Evolutionary conservation across 2,888 invertebrate genomes (phyloP), one percentile per base, ranked within the genome.

Genomic region (Oscheius sp.): DNA sequence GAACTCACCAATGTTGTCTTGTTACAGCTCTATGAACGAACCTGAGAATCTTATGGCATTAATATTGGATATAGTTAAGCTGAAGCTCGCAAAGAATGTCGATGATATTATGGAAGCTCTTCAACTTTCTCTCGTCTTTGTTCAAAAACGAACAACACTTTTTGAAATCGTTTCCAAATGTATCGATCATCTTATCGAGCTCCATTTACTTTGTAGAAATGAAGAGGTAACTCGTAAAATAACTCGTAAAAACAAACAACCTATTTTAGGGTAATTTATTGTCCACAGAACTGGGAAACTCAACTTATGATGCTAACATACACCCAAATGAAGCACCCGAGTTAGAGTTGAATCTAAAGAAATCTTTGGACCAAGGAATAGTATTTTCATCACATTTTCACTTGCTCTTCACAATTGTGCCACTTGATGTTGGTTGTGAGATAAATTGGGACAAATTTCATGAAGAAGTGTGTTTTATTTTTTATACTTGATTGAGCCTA

Each of bases 281-380:
- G 0, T 68, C 76, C 1, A 76, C 80, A 0, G 70, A 73, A 30
- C 83, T 94, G 30, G 94, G 94, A 12, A 89, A 88, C 74, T 94
- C 94, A 1, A 92, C 93, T 28, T 92, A 93, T 80, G 93, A 92
- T 90, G 93, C 92, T n/a, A 91, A 92, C 68, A 90, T 96, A 74
- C 92, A 93, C 75, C 89, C 94, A 54, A 41, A 41, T 17, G 41
- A 41, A 41, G 41, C 41, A 12, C 14, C 3, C 4, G 41, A 41
- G 20, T 41, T 41, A 12, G 41, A 41, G 12, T 4, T 20, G 12
- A 3, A 12, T 20, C 20, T 41, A 41, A 14, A 17, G n/a, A 20
- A 41, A 41, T 41, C 41, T 17, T 12, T 41, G 12, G 12, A 41
- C 41, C 3, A 12, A 41, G 41, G 91, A 54, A 88, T 96, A 66